Percentiles rank a stretch among this genome's conserved stretches.
These are phyloP conservation scores for Trididemnum clinides DNA, from an alignment of 23 tunicate genomes.

Conservation along the genomic window DNA sequence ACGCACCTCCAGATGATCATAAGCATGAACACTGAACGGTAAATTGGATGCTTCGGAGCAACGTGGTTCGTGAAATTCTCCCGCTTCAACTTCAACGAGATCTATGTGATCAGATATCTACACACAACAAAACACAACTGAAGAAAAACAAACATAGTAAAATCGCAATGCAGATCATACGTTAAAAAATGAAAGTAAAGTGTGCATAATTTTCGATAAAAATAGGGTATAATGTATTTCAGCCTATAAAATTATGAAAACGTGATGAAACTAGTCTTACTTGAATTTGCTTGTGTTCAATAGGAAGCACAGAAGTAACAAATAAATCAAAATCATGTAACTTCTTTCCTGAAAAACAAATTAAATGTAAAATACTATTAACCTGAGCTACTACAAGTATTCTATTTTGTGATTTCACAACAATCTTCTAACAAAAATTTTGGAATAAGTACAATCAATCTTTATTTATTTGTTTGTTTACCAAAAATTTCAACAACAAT, in stretches of 20 bases:
- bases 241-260: too few relatives aligned
- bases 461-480: too few relatives aligned
- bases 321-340: conserved; percentile 84
- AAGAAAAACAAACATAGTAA: too few relatives aligned
- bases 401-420: neutral
- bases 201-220: too few relatives aligned
- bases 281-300: conserved; percentile 79
- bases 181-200: too few relatives aligned
- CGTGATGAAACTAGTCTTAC: too few relatives aligned
- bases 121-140: neutral
- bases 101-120: conserved; percentile 52
- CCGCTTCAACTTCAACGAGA: neutral
- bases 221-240: too few relatives aligned
- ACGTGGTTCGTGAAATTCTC: conserved; percentile 36
- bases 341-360: conserved; percentile 54
- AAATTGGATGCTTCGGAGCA: conserved; percentile 59
- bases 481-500: too few relatives aligned
- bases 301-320: conserved; percentile 75
- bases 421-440: neutral
- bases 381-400: too few relatives aligned
- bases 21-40: conserved; percentile 72
- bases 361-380: neutral
- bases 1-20: conserved; percentile 79
- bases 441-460: too few relatives aligned
- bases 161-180: too few relatives aligned